phyloP scores from a whole-genome alignment of 2,113 vertebrate genomes.

The Etheostoma spectabile region DNA sequence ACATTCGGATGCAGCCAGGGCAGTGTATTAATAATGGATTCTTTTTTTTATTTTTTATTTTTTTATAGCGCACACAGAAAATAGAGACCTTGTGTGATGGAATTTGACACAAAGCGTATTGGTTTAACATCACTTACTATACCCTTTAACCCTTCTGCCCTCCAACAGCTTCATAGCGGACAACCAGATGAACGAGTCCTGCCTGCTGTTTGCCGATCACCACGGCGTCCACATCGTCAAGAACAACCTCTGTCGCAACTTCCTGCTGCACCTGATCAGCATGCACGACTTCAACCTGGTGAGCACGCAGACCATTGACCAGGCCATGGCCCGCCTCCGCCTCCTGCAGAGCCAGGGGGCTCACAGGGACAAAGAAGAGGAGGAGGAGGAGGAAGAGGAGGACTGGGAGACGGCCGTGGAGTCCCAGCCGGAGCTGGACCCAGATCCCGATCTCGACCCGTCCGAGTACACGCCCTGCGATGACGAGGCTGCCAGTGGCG shows the following conservation, averaged over 20 bases:
- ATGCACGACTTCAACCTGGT: slow-evolving; percentile 99
- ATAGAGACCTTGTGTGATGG: too few relatives aligned
- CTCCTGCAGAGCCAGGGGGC: slow-evolving; percentile 83
- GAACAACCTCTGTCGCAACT: slow-evolving; percentile 93
- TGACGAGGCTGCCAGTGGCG: background rate
- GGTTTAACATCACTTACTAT: too few relatives aligned
- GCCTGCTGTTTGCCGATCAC: slow-evolving; percentile 93
- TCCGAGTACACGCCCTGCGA: slow-evolving; percentile 29
- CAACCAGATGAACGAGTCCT: slow-evolving; percentile 98
- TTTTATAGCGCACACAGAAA: too few relatives aligned
- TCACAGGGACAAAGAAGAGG: background rate
- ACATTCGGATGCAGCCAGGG: too few relatives aligned
- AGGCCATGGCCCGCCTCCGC: slow-evolving; percentile 90
- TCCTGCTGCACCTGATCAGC: slow-evolving; percentile 97
- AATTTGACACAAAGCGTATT: too few relatives aligned
- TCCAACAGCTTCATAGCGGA: slow-evolving; percentile 95
- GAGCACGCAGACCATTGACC: slow-evolving; percentile 93
- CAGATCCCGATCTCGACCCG: slow-evolving; percentile 38
- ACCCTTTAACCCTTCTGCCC: background rate
- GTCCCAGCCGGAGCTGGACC: slow-evolving; percentile 63
- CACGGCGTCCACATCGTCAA: slow-evolving; percentile 89
- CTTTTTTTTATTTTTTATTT: too few relatives aligned
- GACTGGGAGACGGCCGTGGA: slow-evolving; percentile 77
- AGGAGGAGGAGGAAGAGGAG: slow-evolving; percentile 32
- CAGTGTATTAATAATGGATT: too few relatives aligned